These are phyloP conservation scores for Esox lucius DNA, from an alignment of 2,797 vertebrate genomes.

Conservation along the genomic window DNA sequence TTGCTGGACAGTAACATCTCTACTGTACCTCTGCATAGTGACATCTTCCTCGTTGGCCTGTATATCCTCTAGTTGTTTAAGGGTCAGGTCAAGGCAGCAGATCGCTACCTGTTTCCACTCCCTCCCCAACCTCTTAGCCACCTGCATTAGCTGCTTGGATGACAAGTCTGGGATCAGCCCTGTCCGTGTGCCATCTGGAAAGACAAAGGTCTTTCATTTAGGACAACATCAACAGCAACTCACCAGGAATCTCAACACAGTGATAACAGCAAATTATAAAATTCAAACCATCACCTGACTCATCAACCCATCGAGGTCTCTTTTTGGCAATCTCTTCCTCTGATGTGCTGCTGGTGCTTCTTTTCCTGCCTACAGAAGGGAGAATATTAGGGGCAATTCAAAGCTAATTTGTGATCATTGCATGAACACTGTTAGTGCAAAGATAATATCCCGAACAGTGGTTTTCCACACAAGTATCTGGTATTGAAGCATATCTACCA, in stretches of 20 bases:
- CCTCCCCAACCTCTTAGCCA: slow-evolving; percentile 77
- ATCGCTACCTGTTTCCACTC: slow-evolving; percentile 82
- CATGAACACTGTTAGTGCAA: neutral
- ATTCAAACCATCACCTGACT: slow-evolving; percentile 65
- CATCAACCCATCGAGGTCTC: slow-evolving; percentile 58
- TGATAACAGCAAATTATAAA: neutral
- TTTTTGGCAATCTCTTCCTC: slow-evolving; percentile 73
- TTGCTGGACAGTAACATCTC: neutral
- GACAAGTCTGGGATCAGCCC: slow-evolving; percentile 54
- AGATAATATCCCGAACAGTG: neutral
- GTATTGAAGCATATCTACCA: no score
- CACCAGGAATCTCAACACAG: neutral
- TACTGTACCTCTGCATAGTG: slow-evolving; percentile 68
- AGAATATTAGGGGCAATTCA: neutral
- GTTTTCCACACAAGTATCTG: no score
- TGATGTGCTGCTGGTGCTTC: slow-evolving; percentile 66
- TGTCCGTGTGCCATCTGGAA: slow-evolving; percentile 62
- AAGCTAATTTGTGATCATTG: neutral
- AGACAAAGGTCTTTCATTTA: neutral
- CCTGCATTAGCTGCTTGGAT: slow-evolving; percentile 76
- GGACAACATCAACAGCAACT: neutral
- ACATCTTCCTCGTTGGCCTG: slow-evolving; percentile 65
- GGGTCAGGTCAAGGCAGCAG: slow-evolving; percentile 69
- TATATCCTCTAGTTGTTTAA: slow-evolving; percentile 74
- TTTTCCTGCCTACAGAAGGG: slow-evolving; percentile 52